These are phyloP conservation scores for Lepidotrigona ventralis DNA, from an alignment of 1,140 invertebrate species.

Conservation along the genomic window DNA sequence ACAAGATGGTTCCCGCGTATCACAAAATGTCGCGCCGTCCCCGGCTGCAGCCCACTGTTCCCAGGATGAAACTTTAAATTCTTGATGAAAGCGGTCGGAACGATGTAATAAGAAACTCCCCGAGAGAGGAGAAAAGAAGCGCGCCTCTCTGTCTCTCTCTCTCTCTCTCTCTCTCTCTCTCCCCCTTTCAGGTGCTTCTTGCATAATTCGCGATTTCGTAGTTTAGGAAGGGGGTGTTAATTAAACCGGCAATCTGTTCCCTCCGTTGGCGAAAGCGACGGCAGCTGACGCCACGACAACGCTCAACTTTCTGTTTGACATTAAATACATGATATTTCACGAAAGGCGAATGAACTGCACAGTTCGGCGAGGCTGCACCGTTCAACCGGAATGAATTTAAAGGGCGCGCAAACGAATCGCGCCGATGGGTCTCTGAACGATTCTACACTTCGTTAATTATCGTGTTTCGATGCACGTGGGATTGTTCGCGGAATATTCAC, in stretches of 20 bases:
- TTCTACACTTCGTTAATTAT: constrained; percentile 20
- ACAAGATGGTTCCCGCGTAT: not conserved
- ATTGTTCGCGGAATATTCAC: constrained; percentile 7
- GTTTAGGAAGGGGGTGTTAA: constrained; percentile 38
- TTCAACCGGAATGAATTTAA: constrained; percentile 28
- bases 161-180: not conserved
- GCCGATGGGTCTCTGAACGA: not conserved
- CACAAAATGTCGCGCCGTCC: not conserved
- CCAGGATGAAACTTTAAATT: constrained; percentile 43
- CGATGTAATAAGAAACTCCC: constrained; percentile 44
- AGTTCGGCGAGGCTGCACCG: not conserved
- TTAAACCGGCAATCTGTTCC: constrained; percentile 47
- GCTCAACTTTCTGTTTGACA: constrained; percentile 45
- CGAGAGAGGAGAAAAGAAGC: constrained; percentile 21
- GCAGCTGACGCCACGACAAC: constrained; percentile 40
- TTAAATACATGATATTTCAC: constrained; percentile 36
- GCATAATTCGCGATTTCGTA: constrained; percentile 46
- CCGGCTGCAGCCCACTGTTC: not conserved
- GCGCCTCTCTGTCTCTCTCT: not conserved
- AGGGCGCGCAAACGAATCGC: not conserved
- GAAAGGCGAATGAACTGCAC: not conserved
- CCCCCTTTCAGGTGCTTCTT: constrained; percentile 12
- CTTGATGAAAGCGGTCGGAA: constrained; percentile 44
- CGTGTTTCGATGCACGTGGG: not conserved
- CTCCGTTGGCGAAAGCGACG: constrained; percentile 22